Conservation (phyloP, 2,113 vertebrate genomes). For the Passer domesticus region DNA sequence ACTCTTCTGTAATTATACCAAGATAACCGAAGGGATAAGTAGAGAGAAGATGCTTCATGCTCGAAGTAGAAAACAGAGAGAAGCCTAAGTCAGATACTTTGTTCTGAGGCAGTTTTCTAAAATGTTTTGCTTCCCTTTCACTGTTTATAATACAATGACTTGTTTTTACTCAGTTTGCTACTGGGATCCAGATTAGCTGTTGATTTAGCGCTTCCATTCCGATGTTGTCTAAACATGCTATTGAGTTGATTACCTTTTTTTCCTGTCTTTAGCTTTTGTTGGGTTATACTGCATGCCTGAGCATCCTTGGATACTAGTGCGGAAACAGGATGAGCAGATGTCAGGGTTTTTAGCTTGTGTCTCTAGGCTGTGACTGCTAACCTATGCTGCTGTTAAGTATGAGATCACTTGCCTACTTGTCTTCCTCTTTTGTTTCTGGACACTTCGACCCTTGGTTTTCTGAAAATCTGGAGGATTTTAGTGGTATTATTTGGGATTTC, state of each 20-base stretch:
- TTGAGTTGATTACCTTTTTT: neutral
- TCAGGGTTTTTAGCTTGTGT: neutral
- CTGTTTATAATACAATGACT: constrained; percentile 31
- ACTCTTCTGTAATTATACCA: neutral
- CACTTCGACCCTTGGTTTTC: neutral
- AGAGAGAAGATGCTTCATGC: neutral
- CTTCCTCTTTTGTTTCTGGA: neutral
- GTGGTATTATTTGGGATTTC: neutral
- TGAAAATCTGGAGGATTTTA: neutral
- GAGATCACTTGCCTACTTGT: neutral
- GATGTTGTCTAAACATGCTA: constrained; percentile 33
- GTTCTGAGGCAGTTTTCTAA: constrained; percentile 2
- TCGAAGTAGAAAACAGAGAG: neutral
- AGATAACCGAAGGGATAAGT: neutral
- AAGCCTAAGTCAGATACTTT: neutral
- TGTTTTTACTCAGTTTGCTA: neutral
- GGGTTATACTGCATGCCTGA: neutral
- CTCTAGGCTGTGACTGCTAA: neutral
- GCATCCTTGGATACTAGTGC: neutral
- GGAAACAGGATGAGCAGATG: neutral
- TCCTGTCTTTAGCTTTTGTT: neutral
- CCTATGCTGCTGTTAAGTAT: neutral
- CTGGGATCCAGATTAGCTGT: constrained; percentile 30
- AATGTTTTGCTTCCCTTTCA: constrained; percentile 27
- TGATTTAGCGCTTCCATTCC: constrained; percentile 26